A percentile compares a stretch with the other conserved stretches of the same genome.
Conservation (phyloP, 2,888 invertebrate genomes). For the Ceramica pisi region DNA sequence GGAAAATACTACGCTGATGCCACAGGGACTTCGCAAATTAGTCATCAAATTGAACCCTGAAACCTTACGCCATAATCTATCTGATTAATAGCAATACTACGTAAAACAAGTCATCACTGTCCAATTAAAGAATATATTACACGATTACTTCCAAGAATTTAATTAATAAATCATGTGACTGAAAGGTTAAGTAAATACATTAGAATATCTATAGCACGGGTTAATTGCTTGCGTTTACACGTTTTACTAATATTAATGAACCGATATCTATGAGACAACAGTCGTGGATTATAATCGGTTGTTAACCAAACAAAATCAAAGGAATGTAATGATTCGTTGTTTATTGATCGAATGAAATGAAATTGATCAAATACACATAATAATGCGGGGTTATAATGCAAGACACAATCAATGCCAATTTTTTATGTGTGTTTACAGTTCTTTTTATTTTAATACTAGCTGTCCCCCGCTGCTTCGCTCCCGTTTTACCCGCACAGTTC, state of each 20-base stretch:
- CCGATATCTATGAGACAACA: too few relatives aligned
- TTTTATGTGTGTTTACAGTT: too few relatives aligned
- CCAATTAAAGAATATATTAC: conserved; percentile 10
- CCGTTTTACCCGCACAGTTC: too few relatives aligned
- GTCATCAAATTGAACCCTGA: background rate
- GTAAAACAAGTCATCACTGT: background rate
- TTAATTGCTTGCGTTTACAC: background rate
- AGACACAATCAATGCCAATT: too few relatives aligned
- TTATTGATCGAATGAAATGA: background rate
- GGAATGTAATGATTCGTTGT: background rate
- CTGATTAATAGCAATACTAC: background rate
- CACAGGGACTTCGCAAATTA: background rate
- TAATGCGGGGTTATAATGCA: too few relatives aligned
- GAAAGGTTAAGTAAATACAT: conserved; percentile 30
- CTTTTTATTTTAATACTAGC: too few relatives aligned
- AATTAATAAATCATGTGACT: conserved; percentile 28
- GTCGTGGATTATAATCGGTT: background rate
- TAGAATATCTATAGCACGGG: conserved; percentile 10
- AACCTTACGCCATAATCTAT: conserved; percentile 2
- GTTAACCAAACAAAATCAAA: background rate
- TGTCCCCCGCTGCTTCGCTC: too few relatives aligned
- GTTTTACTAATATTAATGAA: conserved; percentile 2
- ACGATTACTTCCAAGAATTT: conserved; percentile 28
- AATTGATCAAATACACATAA: too few relatives aligned
- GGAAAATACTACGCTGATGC: conserved; percentile 6